Evolutionary conservation across 2,888 invertebrate species (phyloP), one percentile per base, ranked within the genome.

Genomic region (Rhagophthalmus giganteus): DNA sequence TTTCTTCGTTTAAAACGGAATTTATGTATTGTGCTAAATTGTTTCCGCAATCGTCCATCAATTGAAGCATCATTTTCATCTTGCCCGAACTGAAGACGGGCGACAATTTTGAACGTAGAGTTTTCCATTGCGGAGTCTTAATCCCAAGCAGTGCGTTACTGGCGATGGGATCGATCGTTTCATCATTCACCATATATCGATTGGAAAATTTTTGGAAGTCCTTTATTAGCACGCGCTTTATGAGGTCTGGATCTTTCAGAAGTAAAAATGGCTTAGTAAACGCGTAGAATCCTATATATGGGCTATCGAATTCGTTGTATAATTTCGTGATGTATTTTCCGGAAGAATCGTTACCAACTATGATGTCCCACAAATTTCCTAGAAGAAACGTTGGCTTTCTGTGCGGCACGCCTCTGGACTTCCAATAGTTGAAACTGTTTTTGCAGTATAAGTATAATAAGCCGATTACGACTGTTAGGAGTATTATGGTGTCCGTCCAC

Each of bases 81-180:
- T n/a, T n/a, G n/a, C n/a, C n/a, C n/a, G n/a, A n/a, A n/a, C n/a
- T n/a, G n/a, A n/a, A n/a, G n/a, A 76, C 76, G 0, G 80, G 80
- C 0, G 78, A 75, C 14, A 80, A 68, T 51, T 78, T 78, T 1
- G 72, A 63, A 12, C 81, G 68, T 10, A 80, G 60, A 26, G 71
- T 70, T 56, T 75, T 78, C 81, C 81, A 81, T 1, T 74, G 71
- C 0, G 75, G 74, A 34, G 75, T 77, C 42, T 71, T 74, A 31
- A 78, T 54, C 1, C 73, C 70, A 41, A 78, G 60, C 8, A 76
- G 57, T 60, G 74, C 70, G 27, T 70, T 69, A 60, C 74, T 71
- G 0, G 71, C 70, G 24, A 75, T 66, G 3, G 73, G 71, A 50
- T 76, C 75, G 49, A 68, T 68, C 31, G 71, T 67, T 13, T 69